phyloP scores from a whole-genome alignment of 2,888 invertebrate genomes.

The Ctena decussata region DNA sequence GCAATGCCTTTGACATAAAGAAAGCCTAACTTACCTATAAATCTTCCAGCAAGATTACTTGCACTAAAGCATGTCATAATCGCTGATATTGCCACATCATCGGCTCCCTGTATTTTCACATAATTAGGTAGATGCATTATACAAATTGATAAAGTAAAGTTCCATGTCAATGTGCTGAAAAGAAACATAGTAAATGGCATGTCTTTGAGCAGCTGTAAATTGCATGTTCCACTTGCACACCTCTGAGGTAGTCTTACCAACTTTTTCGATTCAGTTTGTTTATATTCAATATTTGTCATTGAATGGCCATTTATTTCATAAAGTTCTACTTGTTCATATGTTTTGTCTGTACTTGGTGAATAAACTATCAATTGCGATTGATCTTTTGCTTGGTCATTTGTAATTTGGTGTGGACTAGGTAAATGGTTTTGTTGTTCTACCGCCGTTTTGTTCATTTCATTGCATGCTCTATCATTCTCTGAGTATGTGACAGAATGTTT shows the following conservation, averaged over 20 bases:
- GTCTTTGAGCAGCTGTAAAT: background rate
- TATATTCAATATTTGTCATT: background rate
- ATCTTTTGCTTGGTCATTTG: background rate
- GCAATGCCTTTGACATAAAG: too few species aligned
- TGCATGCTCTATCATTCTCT: background rate
- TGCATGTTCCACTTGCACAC: background rate
- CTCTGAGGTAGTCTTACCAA: background rate
- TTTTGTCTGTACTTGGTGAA: too few species aligned
- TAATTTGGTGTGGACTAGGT: background rate
- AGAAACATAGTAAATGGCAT: conserved; percentile 8
- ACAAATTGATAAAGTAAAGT: conserved; percentile 21
- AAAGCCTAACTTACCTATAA: conserved; percentile 28
- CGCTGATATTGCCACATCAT: conserved; percentile 31
- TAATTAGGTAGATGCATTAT: conserved; percentile 40
- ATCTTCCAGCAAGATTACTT: conserved; percentile 48
- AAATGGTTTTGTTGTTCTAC: background rate
- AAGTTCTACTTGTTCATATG: too few species aligned
- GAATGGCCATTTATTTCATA: background rate
- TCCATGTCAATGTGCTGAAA: conserved; percentile 20
- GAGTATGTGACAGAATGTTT: background rate
- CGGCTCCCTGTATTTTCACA: conserved; percentile 26
- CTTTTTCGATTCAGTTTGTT: background rate
- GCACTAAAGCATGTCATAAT: conserved; percentile 56
- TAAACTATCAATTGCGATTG: too few species aligned
- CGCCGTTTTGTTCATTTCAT: background rate